These are phyloP conservation scores for Drosophila nikananu DNA, from an alignment of 1,140 invertebrate species.

Conservation along the genomic window DNA sequence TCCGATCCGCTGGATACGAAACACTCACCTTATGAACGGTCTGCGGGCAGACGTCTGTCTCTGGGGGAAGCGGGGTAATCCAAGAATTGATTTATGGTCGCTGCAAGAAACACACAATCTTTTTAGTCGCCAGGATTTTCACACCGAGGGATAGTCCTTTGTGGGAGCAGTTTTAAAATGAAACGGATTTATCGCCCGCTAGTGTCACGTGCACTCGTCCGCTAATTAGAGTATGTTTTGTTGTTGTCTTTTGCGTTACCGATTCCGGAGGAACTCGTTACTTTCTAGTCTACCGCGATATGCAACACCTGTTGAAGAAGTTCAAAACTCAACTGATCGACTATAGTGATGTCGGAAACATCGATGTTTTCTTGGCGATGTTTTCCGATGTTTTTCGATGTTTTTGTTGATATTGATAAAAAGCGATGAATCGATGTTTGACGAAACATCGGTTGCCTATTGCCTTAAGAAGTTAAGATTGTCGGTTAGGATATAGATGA, in stretches of 20 bases:
- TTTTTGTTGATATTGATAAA: too few relatives aligned
- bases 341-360: background rate
- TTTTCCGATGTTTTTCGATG: too few relatives aligned
- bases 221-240: slow-evolving; percentile 24
- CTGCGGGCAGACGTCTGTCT: slow-evolving; percentile 49
- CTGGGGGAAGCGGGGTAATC: slow-evolving; percentile 60
- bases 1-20: background rate
- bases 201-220: slow-evolving; percentile 39
- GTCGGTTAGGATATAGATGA: too few relatives aligned
- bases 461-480: too few relatives aligned
- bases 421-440: too few relatives aligned
- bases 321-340: slow-evolving; percentile 66
- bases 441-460: too few relatives aligned
- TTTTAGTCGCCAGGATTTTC: slow-evolving; percentile 52
- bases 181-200: slow-evolving; percentile 9
- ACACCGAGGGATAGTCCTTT: slow-evolving; percentile 39
- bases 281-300: slow-evolving; percentile 46
- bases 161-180: slow-evolving; percentile 30
- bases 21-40: slow-evolving; percentile 60
- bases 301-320: slow-evolving; percentile 77
- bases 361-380: too few relatives aligned
- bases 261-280: slow-evolving; percentile 48
- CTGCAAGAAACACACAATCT: slow-evolving; percentile 74
- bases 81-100: slow-evolving; percentile 55
- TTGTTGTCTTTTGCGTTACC: slow-evolving; percentile 54